Evolutionary conservation across 2,888 invertebrate genomes (phyloP), one percentile per base, ranked within the genome.

Genomic region (Ernsta delagoae): DNA sequence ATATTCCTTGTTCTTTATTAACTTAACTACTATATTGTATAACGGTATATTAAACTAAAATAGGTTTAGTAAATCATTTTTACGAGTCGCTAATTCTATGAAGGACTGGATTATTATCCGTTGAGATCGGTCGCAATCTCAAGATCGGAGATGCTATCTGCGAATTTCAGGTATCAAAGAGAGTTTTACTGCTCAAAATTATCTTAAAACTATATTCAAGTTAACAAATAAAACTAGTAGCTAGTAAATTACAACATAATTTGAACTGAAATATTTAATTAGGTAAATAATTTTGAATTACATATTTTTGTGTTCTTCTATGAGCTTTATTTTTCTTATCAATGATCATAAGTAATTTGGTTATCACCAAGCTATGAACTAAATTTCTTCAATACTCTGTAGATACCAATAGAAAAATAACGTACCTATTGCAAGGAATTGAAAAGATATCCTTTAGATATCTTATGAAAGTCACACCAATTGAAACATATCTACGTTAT

Each of bases 11-110:
- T 88, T 89, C 83, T 85, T 85, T 84, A 87, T 82, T 84, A 86
- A 84, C 81, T 78, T 85, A 82, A 80, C 84, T 83, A 83, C 79
- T 82, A 83, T 82, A 79, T 62, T 75, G 70, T 84, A 80, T 83
- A 83, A 86, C 82, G 79, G 81, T 87, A 86, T 85, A 83, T 81
- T 83, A 84, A 83, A 82, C 80, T 81, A 82, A 84, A 80, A 85
- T 89, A 89, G 86, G 80, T 78, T 85, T 89, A 89, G 88, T 82
- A 78, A 81, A 80, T 85, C 86, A 86, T 86, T 87, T 89, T 87
- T 86, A 89, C 89, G 88, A 85, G 85, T 92, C 91, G 92, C 91
- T 91, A 86, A 87, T 92, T 92, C 91, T 92, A 90, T 90, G 89
- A 90, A 86, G 89, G 92, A 89, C 83, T 81, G 88, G 84, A 83